Conservation (phyloP, 2,888 invertebrate genomes). For the Drosophila sordidula region DNA sequence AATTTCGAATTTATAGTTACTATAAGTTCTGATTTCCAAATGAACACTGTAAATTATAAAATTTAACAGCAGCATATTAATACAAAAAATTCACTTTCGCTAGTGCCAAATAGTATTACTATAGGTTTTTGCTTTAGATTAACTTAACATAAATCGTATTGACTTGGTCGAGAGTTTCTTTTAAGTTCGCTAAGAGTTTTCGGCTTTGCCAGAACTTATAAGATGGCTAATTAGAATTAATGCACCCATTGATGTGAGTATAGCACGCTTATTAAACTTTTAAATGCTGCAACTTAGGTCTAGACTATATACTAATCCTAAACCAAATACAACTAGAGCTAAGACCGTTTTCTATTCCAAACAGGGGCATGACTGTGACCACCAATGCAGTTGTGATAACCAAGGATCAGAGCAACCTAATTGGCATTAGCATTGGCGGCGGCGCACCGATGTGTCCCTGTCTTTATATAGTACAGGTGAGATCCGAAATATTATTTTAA, state of each 20-base stretch:
- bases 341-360: slow-evolving; percentile 1
- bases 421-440: slow-evolving; percentile 99
- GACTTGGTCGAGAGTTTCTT: slow-evolving; percentile 6
- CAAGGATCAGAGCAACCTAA: slow-evolving; percentile 96
- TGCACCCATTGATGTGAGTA: slow-evolving; percentile 65
- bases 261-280: slow-evolving; percentile 37
- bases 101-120: not conserved
- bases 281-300: slow-evolving; percentile 8
- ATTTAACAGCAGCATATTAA: too few relatives aligned
- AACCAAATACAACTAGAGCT: not conserved
- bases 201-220: slow-evolving; percentile 48
- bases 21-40: too few relatives aligned
- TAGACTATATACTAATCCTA: not conserved
- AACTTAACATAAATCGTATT: slow-evolving; percentile 1
- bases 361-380: slow-evolving; percentile 98
- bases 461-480: slow-evolving; percentile 97
- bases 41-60: too few relatives aligned
- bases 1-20: too few relatives aligned
- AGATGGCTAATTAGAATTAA: slow-evolving; percentile 34
- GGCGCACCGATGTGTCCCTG: slow-evolving; percentile 98
- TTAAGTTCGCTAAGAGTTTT: not conserved
- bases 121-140: not conserved
- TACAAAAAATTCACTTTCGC: too few relatives aligned
- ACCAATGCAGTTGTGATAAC: slow-evolving; percentile 95
- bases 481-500: too few relatives aligned